Conservation (phyloP, 2,797 vertebrate genomes). For the Centroberyx gerrardi region DNA sequence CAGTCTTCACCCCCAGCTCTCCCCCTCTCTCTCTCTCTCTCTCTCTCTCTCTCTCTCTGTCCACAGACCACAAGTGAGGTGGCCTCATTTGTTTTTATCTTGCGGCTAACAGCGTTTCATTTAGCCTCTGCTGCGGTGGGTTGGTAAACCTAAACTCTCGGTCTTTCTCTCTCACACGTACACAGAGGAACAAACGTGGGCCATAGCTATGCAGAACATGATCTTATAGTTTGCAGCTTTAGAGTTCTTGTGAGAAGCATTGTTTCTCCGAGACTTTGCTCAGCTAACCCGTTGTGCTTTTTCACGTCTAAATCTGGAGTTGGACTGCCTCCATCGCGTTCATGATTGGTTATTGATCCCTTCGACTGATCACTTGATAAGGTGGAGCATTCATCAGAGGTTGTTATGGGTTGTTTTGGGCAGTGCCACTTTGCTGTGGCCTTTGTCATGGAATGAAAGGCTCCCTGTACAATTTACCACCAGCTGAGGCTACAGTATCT, state of each 20-base stretch:
- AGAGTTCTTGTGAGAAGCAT: background rate
- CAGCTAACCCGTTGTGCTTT: background rate
- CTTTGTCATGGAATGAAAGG: no score
- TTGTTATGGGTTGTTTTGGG: no score
- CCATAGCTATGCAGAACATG: slow-evolving; percentile 15
- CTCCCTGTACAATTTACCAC: no score
- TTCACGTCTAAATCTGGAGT: background rate
- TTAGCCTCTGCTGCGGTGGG: slow-evolving; percentile 35
- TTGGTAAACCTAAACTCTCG: slow-evolving; percentile 31
- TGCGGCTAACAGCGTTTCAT: slow-evolving; percentile 61
- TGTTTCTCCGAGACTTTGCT: background rate
- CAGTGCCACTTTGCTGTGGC: no score
- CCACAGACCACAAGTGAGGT: slow-evolving; percentile 50
- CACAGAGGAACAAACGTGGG: slow-evolving; percentile 5
- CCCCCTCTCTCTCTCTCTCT: background rate
- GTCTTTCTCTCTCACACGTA: slow-evolving; percentile 17
- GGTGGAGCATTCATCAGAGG: no score
- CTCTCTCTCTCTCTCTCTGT: slow-evolving; percentile 38
- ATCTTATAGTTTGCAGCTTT: slow-evolving; percentile 7
- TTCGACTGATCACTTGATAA: no score
- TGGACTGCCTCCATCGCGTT: no score
- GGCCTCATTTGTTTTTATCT: slow-evolving; percentile 75
- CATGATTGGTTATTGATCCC: no score
- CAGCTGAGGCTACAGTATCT: no score
- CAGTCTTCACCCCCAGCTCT: slow-evolving; percentile 41